Base-by-base conservation (phyloP, 2,888 invertebrate species). In the Aethes cnicana region DNA sequence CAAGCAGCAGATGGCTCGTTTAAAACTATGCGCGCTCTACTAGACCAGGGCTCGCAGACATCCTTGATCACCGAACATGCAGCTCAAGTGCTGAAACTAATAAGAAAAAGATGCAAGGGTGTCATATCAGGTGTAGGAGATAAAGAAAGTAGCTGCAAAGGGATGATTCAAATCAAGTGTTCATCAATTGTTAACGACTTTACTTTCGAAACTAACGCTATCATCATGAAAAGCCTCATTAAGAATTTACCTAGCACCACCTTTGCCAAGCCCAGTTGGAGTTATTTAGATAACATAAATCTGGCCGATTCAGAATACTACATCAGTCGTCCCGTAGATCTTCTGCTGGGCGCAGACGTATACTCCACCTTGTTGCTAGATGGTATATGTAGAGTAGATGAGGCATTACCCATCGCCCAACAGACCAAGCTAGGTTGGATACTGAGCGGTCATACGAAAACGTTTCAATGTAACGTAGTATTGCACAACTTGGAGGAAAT, bases 131-230 rank as follows among this genome's bases (percentile, higher is more conserved):
- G 55, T 18, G 33, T 56, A 32, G 58, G 55, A 8, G 25, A 46
- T 9, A 56, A 43, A 21, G 47, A 48, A 41, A 57, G 35, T 12
- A 55, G 39, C 9, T 55, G 59, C 18, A 56, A 56, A 30, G 58
- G 56, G n/a, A 39, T 9, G 12, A 20, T 56, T 2, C 46, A 42
- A 8, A 18, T 57, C 4, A 30, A 7, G 14, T 49, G 53, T 20
- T 5, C 3, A 9, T 41, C 53, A 4, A 7, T 17, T 1, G 18
- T 23, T 17, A 42, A 12, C 9, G 36, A 49, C 4, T 56, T 16
- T 17, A 14, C 47, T 6, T 44, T 56, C 5, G 28, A 33, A 8
- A 26, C 43, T 1, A 37, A 55, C 0, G 53, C 23, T 8, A 12
- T 48, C 6, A 46, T 57, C 1, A 54, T 57, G 54, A 54, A 52